Base-by-base conservation (phyloP, 2,888 invertebrate genomes). In the Epinotia brunnichana region DNA sequence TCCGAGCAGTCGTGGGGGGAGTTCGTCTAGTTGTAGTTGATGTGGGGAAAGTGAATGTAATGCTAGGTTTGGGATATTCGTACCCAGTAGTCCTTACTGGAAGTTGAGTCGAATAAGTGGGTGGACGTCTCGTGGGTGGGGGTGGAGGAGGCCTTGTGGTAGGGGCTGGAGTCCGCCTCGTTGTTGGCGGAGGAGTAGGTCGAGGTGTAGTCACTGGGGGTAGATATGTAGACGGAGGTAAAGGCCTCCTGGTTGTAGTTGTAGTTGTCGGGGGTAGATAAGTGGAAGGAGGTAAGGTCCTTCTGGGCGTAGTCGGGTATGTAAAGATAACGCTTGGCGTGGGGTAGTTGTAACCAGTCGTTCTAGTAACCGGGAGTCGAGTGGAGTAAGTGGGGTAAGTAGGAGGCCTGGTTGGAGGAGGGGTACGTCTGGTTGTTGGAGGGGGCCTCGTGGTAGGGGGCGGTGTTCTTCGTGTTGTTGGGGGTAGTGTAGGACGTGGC, bases 301-400 rank as follows among this genome's bases (percentile, higher is more conserved):
- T 76, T 9, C 76, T 78, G 35, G 35, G 35, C 3, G 79, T 79
- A 1, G 84, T 76, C 0, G 82, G 81, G 62, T 78, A 76, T 0
- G 81, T 81, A 57, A 82, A 81, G 4, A 77, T 76, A 2, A 81
- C 68, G 56, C 75, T 77, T 0, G 86, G 86, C 2, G 80, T 81
- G 3, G 85, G 83, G 60, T 87, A 87, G 19, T 78, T 80, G 74
- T 87, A 87, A 0, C 86, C 86, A 35, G 87, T 86, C 0, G 85
- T 86, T 77, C 79, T 80, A 17, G 76, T 77, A 7, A 76, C 64
- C 5, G 75, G 69, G 60, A 62, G 68, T 73, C 1, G n/a, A 39
- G 73, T 59, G 39, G 66, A 68, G 35, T 72, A 71, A 41, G 71
- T 72, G 1, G 69, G 67, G 70, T 76, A 76, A 1, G 76, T 70